Conservation (phyloP, 2,797 vertebrate genomes). For the Coluber constrictor region DNA sequence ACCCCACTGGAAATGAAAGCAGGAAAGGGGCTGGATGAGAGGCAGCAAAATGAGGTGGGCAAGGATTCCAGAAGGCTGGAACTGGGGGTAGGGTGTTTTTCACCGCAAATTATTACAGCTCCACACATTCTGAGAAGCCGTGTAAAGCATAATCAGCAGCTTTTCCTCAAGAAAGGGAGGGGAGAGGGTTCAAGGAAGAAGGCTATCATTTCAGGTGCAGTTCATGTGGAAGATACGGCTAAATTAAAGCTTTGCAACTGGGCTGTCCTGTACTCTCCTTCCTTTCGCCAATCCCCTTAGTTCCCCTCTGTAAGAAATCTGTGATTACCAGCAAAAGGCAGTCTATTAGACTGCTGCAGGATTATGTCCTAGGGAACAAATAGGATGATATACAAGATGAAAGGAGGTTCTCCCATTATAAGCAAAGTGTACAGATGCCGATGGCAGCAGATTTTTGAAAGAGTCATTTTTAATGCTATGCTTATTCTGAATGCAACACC, state of each 20-base stretch:
- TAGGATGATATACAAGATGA: slow-evolving; percentile 16
- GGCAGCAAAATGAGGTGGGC: slow-evolving; percentile 43
- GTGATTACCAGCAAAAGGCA: background rate
- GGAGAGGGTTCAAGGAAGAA: slow-evolving; percentile 25
- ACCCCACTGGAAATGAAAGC: slow-evolving; percentile 63
- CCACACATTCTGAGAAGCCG: slow-evolving; percentile 11
- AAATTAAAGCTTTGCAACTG: background rate
- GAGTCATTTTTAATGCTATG: background rate
- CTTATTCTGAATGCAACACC: slow-evolving; percentile 11
- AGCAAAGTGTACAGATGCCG: slow-evolving; percentile 1
- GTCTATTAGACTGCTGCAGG: background rate
- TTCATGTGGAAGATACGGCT: background rate
- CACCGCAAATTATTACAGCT: slow-evolving; percentile 51
- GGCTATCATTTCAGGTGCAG: slow-evolving; percentile 43
- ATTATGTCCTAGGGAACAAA: background rate
- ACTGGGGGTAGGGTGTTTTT: slow-evolving; percentile 53
- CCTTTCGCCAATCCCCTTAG: background rate
- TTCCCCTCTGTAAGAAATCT: background rate
- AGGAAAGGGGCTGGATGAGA: slow-evolving; percentile 31
- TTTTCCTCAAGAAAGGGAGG: slow-evolving; percentile 33
- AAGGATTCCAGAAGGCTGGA: slow-evolving; percentile 43
- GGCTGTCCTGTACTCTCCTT: background rate
- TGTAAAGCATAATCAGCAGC: slow-evolving; percentile 9
- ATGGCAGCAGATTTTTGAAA: slow-evolving; percentile 24
- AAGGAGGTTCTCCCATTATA: background rate